Evolutionary conservation across 1,140 invertebrate species (phyloP).

Genomic region (roundworm (Caenorhabditis elegans)): WBcel235 BX284603.4:3761501-3762000

Average conservation of each 20-base stretch:
- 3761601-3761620: slow-evolving; percentile 50
- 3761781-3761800: slow-evolving; percentile 46
- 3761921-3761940: slow-evolving; percentile 21
- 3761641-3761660: slow-evolving; percentile 48
- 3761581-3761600: slow-evolving; percentile 46
- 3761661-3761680: slow-evolving; percentile 49
- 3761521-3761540: no score
- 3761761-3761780: slow-evolving; percentile 44
- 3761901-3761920: not conserved
- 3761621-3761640: slow-evolving; percentile 47
- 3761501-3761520: no score
- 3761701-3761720: slow-evolving; percentile 41
- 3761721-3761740: slow-evolving; percentile 48
- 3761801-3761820: slow-evolving; percentile 32
- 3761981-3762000: slow-evolving; percentile 45
- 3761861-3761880: slow-evolving; percentile 17
- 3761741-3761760: slow-evolving; percentile 40
- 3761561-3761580: no score
- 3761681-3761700: slow-evolving; percentile 48
- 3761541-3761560: no score
- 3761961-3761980: slow-evolving; percentile 45
- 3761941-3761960: not conserved
- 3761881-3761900: not conserved
- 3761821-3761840: slow-evolving; percentile 4
- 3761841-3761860: slow-evolving; percentile 33